phyloP scores from a whole-genome alignment of 1,140 invertebrate species.

The Archivesica marissinica region DNA sequence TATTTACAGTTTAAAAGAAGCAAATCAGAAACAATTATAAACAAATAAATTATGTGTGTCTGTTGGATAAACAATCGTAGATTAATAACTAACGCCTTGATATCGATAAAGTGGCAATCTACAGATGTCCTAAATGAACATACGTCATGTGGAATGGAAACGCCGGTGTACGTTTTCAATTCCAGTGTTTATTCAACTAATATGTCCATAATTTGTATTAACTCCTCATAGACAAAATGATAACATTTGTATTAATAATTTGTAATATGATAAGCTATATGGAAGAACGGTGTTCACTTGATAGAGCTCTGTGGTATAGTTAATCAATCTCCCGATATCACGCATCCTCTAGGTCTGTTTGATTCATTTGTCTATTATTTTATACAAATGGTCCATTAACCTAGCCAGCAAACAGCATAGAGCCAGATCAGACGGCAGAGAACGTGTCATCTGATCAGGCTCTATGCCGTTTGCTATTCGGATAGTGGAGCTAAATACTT shows the following conservation, averaged over 20 bases:
- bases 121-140: background rate
- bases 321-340: background rate
- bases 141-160: background rate
- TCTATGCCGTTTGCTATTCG: no score
- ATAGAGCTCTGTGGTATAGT: background rate
- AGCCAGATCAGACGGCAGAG: no score
- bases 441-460: no score
- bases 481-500: no score
- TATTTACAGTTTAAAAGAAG: no score
- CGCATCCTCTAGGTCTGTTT: background rate
- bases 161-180: background rate
- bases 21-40: no score
- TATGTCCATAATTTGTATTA: background rate
- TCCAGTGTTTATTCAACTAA: slow-evolving; percentile 11
- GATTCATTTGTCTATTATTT: slow-evolving; percentile 13
- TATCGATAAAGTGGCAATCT: slow-evolving; percentile 28
- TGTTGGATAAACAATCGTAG: background rate
- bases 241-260: slow-evolving; percentile 47
- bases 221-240: slow-evolving; percentile 22
- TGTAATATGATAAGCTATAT: slow-evolving; percentile 10
- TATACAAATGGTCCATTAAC: slow-evolving; percentile 24
- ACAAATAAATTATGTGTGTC: no score
- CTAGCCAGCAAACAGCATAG: no score
- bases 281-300: slow-evolving; percentile 31
- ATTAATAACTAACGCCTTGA: background rate